Base-by-base conservation (phyloP, 2,113 vertebrate species). In the Archilochus colubris region DNA sequence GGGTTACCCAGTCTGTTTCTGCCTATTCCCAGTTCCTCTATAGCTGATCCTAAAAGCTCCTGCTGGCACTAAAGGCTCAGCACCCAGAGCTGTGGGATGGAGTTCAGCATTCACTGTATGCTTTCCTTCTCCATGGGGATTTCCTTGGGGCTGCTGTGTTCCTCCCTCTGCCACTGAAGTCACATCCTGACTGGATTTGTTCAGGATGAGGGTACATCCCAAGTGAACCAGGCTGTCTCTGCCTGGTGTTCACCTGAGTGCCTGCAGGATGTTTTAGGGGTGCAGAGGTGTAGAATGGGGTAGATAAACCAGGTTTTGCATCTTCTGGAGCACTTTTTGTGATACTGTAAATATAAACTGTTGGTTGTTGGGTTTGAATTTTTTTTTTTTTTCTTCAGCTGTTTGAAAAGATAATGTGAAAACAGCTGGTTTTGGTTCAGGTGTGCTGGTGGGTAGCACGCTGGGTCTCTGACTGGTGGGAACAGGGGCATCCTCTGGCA, bases 371-470 rank as follows among this genome's bases (percentile, higher is more conserved):
- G 36, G 36, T 38, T 38, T 3, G 20, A 48, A 23, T 15, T 33
- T 24, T n/a, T 62, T 62, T 62, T 23, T 38, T 33, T 33, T 33
- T 33, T 33, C 36, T 38, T 63, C 24, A 4, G 4, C 23, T 51
- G 25, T 28, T 77, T 31, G 79, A n/a, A n/a, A 76, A 22, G 21
- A 50, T 1, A 1, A 40, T 33, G 27, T 76, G 21, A 59, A 59
- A 84, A 54, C 13, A 19, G 22, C 25, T 21, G 8, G 1, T 24
- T 79, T 55, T 24, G 30, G 30, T 44, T 76, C 15, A 38, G 18
- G 6, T 53, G 36, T 67, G 63, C 15, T 9, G 0, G 1, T 44
- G 25, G 38, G 38, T 69, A 21, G 30, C 30, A 21, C 0, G 0
- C 16, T 14, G 46, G 22, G 31, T 90, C 14, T 23, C 25, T 59